Base-by-base conservation (phyloP, 1,140 invertebrate species). In the Notospermus geniculatus region DNA sequence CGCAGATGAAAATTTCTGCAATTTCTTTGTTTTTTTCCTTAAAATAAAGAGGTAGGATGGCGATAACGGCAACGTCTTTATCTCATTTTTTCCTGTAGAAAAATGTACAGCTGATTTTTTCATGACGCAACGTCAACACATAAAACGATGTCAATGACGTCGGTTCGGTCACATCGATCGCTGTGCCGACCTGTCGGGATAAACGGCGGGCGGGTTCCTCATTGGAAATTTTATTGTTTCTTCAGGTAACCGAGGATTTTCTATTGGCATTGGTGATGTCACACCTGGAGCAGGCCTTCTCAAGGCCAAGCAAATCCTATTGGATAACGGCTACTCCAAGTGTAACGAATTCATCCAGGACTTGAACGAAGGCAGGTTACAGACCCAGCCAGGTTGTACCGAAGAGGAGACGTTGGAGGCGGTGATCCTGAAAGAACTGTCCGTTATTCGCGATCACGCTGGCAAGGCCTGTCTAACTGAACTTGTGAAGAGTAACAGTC, bases 241-340 rank as follows among this genome's bases (percentile, higher is more conserved):
- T 70, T 19, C 64, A 80, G 78, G 74, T 57, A 93, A 96, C 74
- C 83, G 88, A 56, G 96, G 96, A 7, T 98, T 98, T 84, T 97
- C 93, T 17, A 97, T 99, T 77, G 97, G 97, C 39, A 95, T 99
- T 60, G 92, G 91, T 45, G 97, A 99, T 83, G 96, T 99, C 1
- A 97, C 92, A 25, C 94, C 97, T 2, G 90, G 93, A 52, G 80
- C 83, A 43, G 87, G 87, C 62, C 84, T 98, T 41, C 82, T 97
- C 2, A 85, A 87, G 60, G 88, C 89, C 36, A 98, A 98, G 80
- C 86, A 90, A 62, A 80, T 88, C 46, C 82, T 98, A 0, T 78
- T 98, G 2, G 82, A 88, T 45, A 85, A 86, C 45, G 95, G 93
- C n/a, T 97, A 98, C 76, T 77, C 83, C 1, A 93, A 92, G 74